Percentiles rank a stretch among this genome's conserved stretches.
phyloP scores from a whole-genome alignment of 1,140 invertebrate species.

The Spodoptera litura region DNA sequence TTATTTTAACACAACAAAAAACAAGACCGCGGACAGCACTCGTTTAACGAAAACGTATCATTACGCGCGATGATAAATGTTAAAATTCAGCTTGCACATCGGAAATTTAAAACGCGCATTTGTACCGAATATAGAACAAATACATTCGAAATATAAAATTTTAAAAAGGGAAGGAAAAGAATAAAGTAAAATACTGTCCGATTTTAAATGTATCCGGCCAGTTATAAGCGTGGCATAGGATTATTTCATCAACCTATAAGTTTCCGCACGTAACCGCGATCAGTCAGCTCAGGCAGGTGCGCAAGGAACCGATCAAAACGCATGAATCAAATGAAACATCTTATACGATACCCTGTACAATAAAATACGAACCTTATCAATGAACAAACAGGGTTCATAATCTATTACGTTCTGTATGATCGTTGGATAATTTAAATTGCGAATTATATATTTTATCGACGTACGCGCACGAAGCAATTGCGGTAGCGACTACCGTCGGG shows the following conservation, averaged over 20 bases:
- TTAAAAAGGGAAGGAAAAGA: constrained; percentile 7
- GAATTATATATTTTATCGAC: constrained; percentile 53
- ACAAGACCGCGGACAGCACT: neutral
- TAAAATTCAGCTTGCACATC: constrained; percentile 19
- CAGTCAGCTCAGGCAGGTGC: constrained; percentile 69
- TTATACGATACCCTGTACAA: neutral
- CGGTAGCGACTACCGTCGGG: constrained; percentile 59
- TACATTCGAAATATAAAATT: constrained; percentile 23
- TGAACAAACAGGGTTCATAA: neutral
- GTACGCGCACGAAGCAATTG: constrained; percentile 62
- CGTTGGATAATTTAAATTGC: constrained; percentile 38
- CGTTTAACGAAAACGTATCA: constrained; percentile 27
- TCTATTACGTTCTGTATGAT: neutral
- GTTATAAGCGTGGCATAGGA: constrained; percentile 41
- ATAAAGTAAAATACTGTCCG: constrained; percentile 38
- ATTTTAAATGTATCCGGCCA: constrained; percentile 32
- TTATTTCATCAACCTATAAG: constrained; percentile 56
- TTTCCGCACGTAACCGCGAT: constrained; percentile 60
- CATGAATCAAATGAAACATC: constrained; percentile 26
- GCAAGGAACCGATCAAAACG: constrained; percentile 57
- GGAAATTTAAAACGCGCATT: constrained; percentile 25
- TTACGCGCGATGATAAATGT: neutral
- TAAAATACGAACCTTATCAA: constrained; percentile 29
- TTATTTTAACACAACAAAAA: neutral
- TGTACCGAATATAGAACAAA: constrained; percentile 33